Base-by-base conservation (phyloP, 2,113 vertebrate species). In the Cathartes aura region DNA sequence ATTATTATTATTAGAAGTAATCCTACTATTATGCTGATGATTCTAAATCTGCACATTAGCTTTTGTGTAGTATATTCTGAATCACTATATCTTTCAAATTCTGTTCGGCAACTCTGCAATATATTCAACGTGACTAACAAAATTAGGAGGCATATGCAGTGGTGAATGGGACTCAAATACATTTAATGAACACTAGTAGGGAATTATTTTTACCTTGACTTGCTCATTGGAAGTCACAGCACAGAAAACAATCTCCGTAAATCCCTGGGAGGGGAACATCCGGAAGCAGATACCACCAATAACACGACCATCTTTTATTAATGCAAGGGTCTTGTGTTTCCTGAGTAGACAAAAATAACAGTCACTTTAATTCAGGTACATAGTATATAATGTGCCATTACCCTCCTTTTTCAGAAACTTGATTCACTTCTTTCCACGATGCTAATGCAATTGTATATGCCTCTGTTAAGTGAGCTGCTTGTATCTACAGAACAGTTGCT, bases 151-250 rank as follows among this genome's bases (percentile, higher is more conserved):
- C 13, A 43, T 27, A 27, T 12, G 30, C 32, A 68, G 24, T 3
- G 29, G 52, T 43, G 24, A 89, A 75, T 6, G 22, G 22, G 48
- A 86, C 34, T 48, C 52, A 79, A 86, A 76, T 14, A 32, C 10
- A 48, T 56, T 78, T 88, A 70, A 62, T 12, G 16, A 83, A 84
- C 34, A n/a, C 16, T 12, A 53, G 14, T 1, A 67, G 12, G 47
- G 72, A 64, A 84, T 43, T 87, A 9, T 56, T 80, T 97, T 98
- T 98, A 99, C 99, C 99, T 99, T 99, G 93, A 99, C 99, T 98
- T 99, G 99, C 66, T 99, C 99, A 56, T 99, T 99, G 59, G 99
- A 99, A 64, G 99, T 99, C 82, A 99, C 99, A 8, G 99, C 99
- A 96, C 99, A 99, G 97, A 99, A 99, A 82, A 99, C 99, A 64